Base-by-base conservation (phyloP, 2,888 invertebrate species). In the Caenorhabditis angaria region DNA sequence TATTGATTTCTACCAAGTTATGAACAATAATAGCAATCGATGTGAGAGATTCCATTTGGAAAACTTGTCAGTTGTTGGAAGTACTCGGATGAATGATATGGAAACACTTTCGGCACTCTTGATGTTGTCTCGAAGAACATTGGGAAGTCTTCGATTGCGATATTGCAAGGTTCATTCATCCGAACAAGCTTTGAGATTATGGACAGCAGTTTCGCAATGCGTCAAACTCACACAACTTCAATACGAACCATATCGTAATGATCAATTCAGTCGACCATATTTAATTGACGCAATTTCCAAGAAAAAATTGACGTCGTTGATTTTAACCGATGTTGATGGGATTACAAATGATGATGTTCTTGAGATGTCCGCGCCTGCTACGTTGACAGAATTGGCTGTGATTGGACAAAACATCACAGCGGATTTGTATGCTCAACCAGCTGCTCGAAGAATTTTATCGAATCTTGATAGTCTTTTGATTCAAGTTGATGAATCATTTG, bases 181-280 rank as follows among this genome's bases (percentile, higher is more conserved):
- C 48, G 56, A 57, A 28, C 69, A 74, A 59, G 61, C 74, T 10
- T 22, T 63, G 8, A 47, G 65, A 25, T 48, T 74, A 22, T 74
- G 74, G 74, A 63, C 74, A 18, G 53, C 65, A 18, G 64, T 74
- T 3, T 58, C 57, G 14, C 69, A 70, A 32, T 74, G 74, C 51
- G 20, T 12, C 24, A 35, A 54, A 18, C 50, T 74, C 8, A 24
- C 27, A 1, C 69, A 70, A 58, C 28, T 74, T 0, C 74, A 74
- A 32, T 74, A 74, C 51, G 74, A 74, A 55, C 74, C 74, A 2
- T 70, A 61, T 48, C 61, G 50, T 24, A 25, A 35, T 20, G 74
- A 74, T 56, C 25, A 27, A n/a, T 65, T 18, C 41, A 74, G 74
- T 50, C 53, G 65, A 20, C 54, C 53, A 20, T 61, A 70, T 59